Conservation (phyloP, 2,113 vertebrate genomes). For the Corythoichthys haematopterus region DNA sequence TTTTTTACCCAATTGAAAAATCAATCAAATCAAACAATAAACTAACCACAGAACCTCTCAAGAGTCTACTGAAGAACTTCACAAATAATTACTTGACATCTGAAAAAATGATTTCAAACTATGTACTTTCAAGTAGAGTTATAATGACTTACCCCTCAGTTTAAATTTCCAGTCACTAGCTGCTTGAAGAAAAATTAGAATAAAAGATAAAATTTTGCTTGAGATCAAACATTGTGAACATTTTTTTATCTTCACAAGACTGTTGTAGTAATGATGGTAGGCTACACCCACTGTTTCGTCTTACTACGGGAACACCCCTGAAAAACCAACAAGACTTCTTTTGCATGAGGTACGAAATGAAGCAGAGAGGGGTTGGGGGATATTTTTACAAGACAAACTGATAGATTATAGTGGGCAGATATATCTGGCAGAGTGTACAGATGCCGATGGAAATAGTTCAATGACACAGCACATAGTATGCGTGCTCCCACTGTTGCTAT, state of each 20-base stretch:
- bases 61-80: neutral
- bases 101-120: neutral
- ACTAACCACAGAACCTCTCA: too few species aligned
- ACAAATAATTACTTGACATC: neutral
- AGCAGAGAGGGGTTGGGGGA: constrained; percentile 1
- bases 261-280: constrained; percentile 8
- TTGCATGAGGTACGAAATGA: constrained; percentile 19
- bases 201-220: neutral
- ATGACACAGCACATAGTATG: constrained; percentile 39
- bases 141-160: constrained; percentile 31
- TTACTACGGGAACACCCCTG: constrained; percentile 48
- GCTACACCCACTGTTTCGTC: constrained; percentile 37
- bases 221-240: neutral
- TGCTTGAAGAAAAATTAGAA: neutral
- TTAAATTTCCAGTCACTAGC: neutral
- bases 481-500: constrained; percentile 22
- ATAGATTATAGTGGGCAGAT: constrained; percentile 32
- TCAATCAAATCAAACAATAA: too few species aligned
- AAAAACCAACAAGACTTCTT: constrained; percentile 43
- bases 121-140: neutral
- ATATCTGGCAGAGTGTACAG: constrained; percentile 28
- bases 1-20: too few species aligned
- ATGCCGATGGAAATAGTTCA: constrained; percentile 46
- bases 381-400: constrained; percentile 50
- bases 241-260: constrained; percentile 9